phyloP scores from a whole-genome alignment of 2,113 vertebrate genomes.

The Pangasianodon hypophthalmus region DNA sequence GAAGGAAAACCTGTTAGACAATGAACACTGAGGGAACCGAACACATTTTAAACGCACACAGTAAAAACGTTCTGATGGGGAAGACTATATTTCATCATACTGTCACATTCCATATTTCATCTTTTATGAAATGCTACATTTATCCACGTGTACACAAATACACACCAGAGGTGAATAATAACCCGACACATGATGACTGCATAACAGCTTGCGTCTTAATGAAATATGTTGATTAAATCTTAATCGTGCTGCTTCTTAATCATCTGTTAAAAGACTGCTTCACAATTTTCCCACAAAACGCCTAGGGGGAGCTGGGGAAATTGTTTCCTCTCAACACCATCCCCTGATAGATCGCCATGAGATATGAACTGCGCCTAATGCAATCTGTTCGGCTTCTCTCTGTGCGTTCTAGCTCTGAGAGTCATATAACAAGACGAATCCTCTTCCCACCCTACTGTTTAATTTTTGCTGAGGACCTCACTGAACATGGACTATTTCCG shows the following conservation, averaged over 20 bases:
- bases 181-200: conserved; percentile 29
- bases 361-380: conserved; percentile 32
- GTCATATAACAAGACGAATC: conserved; percentile 18
- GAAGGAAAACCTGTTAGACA: conserved; percentile 25
- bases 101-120: conserved; percentile 37
- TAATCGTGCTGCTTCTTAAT: conserved; percentile 49
- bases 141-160: conserved; percentile 29
- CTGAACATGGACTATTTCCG: background rate
- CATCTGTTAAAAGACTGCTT: conserved; percentile 45
- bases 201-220: conserved; percentile 43
- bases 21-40: background rate
- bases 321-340: conserved; percentile 40
- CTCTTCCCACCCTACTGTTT: background rate
- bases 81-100: conserved; percentile 7
- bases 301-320: conserved; percentile 11
- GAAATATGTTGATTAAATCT: conserved; percentile 51
- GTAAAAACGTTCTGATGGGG: background rate
- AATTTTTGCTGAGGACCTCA: background rate
- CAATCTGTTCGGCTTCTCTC: conserved; percentile 37
- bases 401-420: background rate
- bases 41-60: background rate
- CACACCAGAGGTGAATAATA: conserved; percentile 43
- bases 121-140: conserved; percentile 28
- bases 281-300: conserved; percentile 24
- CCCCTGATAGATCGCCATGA: conserved; percentile 32